A percentile compares a stretch with the other conserved stretches of the same genome.
Conservation (phyloP, 2,113 vertebrate genomes). For the Paratilapia polleni region DNA sequence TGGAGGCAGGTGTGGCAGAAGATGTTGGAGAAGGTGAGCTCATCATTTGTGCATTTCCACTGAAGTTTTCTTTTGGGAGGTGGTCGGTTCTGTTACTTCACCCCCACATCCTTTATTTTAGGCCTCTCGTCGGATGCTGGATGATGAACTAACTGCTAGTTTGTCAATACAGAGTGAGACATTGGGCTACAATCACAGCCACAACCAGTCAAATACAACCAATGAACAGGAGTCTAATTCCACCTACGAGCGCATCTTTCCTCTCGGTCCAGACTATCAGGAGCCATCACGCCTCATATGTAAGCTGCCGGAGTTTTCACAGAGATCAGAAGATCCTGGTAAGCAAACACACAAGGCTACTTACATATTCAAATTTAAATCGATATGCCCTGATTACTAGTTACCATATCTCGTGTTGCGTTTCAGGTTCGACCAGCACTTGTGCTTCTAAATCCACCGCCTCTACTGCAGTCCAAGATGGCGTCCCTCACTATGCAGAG, state of each 20-base stretch:
- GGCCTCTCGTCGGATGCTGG: conserved; percentile 94
- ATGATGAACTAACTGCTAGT: conserved; percentile 94
- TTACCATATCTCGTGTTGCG: background rate
- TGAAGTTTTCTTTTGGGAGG: conserved; percentile 9
- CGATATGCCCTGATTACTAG: background rate
- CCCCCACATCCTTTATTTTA: conserved; percentile 72
- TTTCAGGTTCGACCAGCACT: conserved; percentile 80
- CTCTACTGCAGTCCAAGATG: conserved; percentile 80
- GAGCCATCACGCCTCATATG: conserved; percentile 92
- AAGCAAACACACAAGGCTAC: conserved; percentile 36
- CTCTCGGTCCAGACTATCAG: conserved; percentile 94
- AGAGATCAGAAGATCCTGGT: conserved; percentile 88
- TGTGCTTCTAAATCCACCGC: conserved; percentile 80
- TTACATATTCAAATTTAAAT: background rate
- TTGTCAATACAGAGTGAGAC: conserved; percentile 95
- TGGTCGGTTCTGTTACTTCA: conserved; percentile 52
- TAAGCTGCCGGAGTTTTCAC: conserved; percentile 90
- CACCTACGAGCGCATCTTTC: conserved; percentile 95
- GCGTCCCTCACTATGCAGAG: conserved; percentile 95
- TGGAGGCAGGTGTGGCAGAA: conserved; percentile 99
- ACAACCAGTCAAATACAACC: conserved; percentile 83
- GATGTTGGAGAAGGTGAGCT: conserved; percentile 95
- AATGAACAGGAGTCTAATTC: conserved; percentile 92
- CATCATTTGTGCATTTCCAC: background rate
- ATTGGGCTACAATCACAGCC: conserved; percentile 87